phyloP scores from a whole-genome alignment of 1,140 invertebrate genomes.

The Zaprionus kolodkinae region DNA sequence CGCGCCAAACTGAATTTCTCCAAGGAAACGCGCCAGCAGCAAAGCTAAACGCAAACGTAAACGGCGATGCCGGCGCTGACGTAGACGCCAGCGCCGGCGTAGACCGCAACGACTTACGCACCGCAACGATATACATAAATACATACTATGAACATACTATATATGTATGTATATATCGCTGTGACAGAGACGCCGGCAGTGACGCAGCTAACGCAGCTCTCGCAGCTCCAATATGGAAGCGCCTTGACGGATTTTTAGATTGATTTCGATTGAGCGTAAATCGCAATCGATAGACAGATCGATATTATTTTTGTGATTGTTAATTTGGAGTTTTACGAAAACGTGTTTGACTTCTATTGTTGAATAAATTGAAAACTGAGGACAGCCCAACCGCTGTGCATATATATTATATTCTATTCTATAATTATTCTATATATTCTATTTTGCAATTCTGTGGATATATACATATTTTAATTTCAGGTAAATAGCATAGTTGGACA shows the following conservation, averaged over 20 bases:
- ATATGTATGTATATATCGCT: conserved; percentile 6
- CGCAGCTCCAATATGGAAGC: neutral
- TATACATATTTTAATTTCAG: neutral
- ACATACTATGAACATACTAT: too few species aligned
- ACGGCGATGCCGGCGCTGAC: conserved; percentile 19
- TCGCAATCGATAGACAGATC: neutral
- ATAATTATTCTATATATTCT: too few species aligned
- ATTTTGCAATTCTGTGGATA: neutral
- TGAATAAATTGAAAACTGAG: too few species aligned
- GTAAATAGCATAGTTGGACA: neutral
- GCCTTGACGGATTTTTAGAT: conserved; percentile 18
- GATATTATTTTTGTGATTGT: neutral
- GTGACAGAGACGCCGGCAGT: conserved; percentile 26
- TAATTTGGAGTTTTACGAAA: too few species aligned
- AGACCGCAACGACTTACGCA: conserved; percentile 18
- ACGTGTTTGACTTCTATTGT: too few species aligned
- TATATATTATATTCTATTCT: too few species aligned
- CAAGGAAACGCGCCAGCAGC: conserved; percentile 70
- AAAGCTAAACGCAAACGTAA: conserved; percentile 62
- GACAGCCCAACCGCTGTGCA: too few species aligned
- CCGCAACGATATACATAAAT: conserved; percentile 8
- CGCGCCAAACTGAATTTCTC: conserved; percentile 67
- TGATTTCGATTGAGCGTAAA: conserved; percentile 13
- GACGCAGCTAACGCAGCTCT: neutral
- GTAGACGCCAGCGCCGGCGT: conserved; percentile 19